These are phyloP conservation scores for Crossocerus cetratus DNA, from an alignment of 2,888 invertebrate species.

Conservation along the genomic window DNA sequence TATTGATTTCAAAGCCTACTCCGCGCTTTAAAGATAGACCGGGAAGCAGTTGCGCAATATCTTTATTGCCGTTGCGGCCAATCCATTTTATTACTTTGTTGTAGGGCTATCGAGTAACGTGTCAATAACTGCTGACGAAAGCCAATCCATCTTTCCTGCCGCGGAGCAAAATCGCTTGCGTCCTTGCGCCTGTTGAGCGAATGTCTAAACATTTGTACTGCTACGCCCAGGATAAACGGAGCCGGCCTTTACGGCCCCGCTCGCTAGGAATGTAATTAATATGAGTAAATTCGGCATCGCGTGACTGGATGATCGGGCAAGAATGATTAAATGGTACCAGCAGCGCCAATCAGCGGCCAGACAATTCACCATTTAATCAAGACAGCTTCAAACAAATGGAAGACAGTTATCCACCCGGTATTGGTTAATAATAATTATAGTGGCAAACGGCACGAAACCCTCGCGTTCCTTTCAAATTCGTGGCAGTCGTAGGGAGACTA, in stretches of 20 bases:
- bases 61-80: too few relatives aligned
- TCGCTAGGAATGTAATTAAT: conserved; percentile 15
- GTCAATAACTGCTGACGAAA: neutral
- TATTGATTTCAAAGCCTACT: too few relatives aligned
- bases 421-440: conserved; percentile 9
- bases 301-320: conserved; percentile 19
- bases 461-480: neutral
- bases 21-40: too few relatives aligned
- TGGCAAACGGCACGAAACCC: neutral
- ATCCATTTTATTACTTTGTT: too few relatives aligned
- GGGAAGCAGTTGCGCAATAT: too few relatives aligned
- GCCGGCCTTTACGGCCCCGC: neutral
- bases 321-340: conserved; percentile 8
- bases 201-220: conserved; percentile 1
- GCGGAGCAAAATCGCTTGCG: neutral
- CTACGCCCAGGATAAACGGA: neutral
- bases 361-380: conserved; percentile 16
- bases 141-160: neutral
- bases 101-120: neutral
- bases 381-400: conserved; percentile 19
- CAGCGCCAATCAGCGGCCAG: conserved; percentile 3
- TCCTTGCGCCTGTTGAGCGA: neutral
- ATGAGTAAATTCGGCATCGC: conserved; percentile 20
- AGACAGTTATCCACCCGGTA: neutral
- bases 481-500: too few relatives aligned